Percentiles rank a stretch among this genome's conserved stretches.
These are phyloP conservation scores for Chaenogobius annularis DNA, from an alignment of 2,113 vertebrate genomes.

Conservation along the genomic window DNA sequence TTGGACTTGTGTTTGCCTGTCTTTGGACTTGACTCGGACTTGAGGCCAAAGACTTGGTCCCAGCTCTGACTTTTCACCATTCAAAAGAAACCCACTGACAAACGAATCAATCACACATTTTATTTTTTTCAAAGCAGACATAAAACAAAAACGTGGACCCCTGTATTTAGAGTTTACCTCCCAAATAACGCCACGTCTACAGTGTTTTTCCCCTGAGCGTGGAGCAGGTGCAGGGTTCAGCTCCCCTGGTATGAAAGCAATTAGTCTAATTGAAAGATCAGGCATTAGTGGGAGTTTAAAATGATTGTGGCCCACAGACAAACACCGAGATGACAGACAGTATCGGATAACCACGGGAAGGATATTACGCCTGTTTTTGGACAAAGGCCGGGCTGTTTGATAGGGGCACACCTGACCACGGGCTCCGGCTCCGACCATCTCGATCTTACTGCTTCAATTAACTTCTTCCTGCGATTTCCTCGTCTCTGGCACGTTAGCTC, in stretches of 20 bases:
- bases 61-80: too few species aligned
- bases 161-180: neutral
- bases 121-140: too few species aligned
- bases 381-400: conserved; percentile 73
- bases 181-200: neutral
- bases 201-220: neutral
- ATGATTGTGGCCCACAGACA: conserved; percentile 49
- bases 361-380: conserved; percentile 50
- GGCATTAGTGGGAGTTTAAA: conserved; percentile 63
- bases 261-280: conserved; percentile 70
- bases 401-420: conserved; percentile 65
- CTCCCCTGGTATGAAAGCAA: conserved; percentile 66
- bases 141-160: too few species aligned
- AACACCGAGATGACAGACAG: conserved; percentile 62
- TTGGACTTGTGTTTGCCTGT: too few species aligned
- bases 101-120: neutral
- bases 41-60: too few species aligned
- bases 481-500: conserved; percentile 56
- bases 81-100: neutral
- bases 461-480: conserved; percentile 78
- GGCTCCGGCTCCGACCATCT: conserved; percentile 44
- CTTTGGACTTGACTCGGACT: too few species aligned
- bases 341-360: conserved; percentile 55
- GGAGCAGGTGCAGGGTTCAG: conserved; percentile 65
- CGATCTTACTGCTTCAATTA: conserved; percentile 64